Base-by-base conservation (phyloP, 2,113 vertebrate species). In the Falco punctatus region DNA sequence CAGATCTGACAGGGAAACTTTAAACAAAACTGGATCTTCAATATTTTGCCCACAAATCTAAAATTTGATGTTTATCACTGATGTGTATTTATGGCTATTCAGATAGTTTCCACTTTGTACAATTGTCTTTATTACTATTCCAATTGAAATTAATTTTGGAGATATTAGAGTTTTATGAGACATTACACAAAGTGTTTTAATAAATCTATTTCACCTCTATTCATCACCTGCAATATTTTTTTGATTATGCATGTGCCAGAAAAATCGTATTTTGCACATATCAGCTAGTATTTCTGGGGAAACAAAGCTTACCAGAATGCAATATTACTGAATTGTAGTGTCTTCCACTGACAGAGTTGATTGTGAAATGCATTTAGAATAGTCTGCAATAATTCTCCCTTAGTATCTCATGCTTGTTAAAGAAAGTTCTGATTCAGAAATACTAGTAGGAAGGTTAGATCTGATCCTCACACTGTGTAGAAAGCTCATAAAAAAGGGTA, bases 291-390 rank as follows among this genome's bases (percentile, higher is more conserved):
- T 71, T 94, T 94, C 92, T 79, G 86, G 81, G 88, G 48, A 59
- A 59, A 86, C 51, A 62, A 48, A n/a, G 2, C 72, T 92, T 95
- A 83, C 86, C 55, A 94, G 82, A 94, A 95, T 64, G 18, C 33
- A 90, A 24, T 95, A 90, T 81, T 95, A 40, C 69, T 91, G 88
- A 94, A 84, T 92, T 95, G 92, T 57, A 69, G 65, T 33, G 44
- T 57, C 24, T 88, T 86, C n/a, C 51, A 73, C 51, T 73, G 88
- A 70, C 75, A 74, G 64, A 85, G 42, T 3, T 92, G 80, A 81
- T 40, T 78, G 51, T 81, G 80, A 96, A 80, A 90, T 88, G 17
- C 91, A 90, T 94, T 92, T 74, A 86, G 46, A 92, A 55, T 27
- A 62, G 22, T 19, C 38, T 86, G 30, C 52, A 72, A 75, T 81